phyloP scores from a whole-genome alignment of 2,888 invertebrate genomes.

The Scaptomyza tumidula region DNA sequence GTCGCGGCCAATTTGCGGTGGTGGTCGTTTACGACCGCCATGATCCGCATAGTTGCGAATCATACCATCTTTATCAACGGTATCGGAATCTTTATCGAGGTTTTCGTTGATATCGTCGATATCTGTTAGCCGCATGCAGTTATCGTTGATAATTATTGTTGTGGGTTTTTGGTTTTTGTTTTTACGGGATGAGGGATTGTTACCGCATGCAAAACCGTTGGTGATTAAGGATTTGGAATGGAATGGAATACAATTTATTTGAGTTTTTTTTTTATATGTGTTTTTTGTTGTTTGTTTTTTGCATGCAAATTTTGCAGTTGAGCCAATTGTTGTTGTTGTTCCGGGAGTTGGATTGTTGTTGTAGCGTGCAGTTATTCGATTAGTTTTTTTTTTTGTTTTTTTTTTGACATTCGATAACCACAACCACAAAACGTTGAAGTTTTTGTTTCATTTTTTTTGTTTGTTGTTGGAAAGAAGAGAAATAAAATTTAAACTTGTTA shows the following conservation, averaged over 20 bases:
- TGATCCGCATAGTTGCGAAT: slow-evolving; percentile 69
- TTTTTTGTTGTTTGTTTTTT: slow-evolving; percentile 7
- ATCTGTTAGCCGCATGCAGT: slow-evolving; percentile 44
- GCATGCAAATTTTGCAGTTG: slow-evolving; percentile 57
- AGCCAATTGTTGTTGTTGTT: slow-evolving; percentile 58
- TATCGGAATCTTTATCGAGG: slow-evolving; percentile 42
- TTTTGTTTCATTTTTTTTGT: slow-evolving; percentile 17
- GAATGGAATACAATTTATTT: neutral
- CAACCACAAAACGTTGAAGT: slow-evolving; percentile 67
- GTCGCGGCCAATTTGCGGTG: slow-evolving; percentile 9
- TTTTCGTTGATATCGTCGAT: slow-evolving; percentile 19
- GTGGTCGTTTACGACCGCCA: slow-evolving; percentile 25
- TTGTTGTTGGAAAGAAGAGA: slow-evolving; percentile 53
- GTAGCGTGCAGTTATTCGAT: slow-evolving; percentile 76
- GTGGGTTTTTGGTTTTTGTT: neutral
- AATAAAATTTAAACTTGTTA: slow-evolving; percentile 69
- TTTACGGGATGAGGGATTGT: neutral
- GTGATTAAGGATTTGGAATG: slow-evolving; percentile 6
- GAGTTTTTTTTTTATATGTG: neutral
- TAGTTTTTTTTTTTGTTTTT: slow-evolving; percentile 59
- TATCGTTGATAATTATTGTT: slow-evolving; percentile 23
- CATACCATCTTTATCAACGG: slow-evolving; percentile 68
- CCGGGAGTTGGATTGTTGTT: slow-evolving; percentile 43
- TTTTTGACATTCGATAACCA: slow-evolving; percentile 72
- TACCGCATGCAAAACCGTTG: slow-evolving; percentile 63